A percentile compares a stretch with the other conserved stretches of the same genome.
These are phyloP conservation scores for Tinea pellionella DNA, from an alignment of 2,888 invertebrate species.

Conservation along the genomic window DNA sequence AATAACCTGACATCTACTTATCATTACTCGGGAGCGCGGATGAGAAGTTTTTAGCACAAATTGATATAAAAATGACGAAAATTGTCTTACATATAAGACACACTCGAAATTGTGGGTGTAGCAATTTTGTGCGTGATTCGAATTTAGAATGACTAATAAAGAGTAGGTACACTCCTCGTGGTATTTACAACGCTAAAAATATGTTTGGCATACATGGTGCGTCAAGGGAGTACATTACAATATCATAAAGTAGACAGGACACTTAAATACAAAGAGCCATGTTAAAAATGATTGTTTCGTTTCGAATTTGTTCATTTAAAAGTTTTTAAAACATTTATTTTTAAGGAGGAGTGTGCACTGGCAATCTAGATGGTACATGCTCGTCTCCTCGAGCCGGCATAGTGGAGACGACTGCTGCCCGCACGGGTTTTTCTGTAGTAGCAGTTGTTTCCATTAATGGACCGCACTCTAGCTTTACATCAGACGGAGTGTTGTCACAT, in stretches of 20 bases:
- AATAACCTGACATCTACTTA: not conserved
- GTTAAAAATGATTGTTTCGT: no score
- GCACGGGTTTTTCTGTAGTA: no score
- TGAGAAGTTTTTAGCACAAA: not conserved
- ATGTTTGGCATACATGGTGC: constrained; percentile 1
- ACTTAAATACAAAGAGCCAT: not conserved
- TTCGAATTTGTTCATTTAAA: no score
- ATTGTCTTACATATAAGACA: not conserved
- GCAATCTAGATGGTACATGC: no score
- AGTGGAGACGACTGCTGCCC: no score
- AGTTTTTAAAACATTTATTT: no score
- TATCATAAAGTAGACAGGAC: not conserved
- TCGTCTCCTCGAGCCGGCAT: no score
- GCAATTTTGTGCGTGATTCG: constrained; percentile 38
- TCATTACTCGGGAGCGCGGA: not conserved
- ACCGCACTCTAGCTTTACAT: no score
- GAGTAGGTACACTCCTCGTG: constrained; percentile 18
- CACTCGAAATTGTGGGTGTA: constrained; percentile 29
- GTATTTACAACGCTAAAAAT: constrained; percentile 11
- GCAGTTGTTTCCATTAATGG: no score
- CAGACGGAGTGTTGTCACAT: no score
- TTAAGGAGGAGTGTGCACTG: no score
- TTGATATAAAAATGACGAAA: not conserved
- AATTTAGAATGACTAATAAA: constrained; percentile 52
- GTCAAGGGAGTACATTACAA: not conserved